A percentile compares a stretch with the other conserved stretches of the same genome.
These are phyloP conservation scores for Blastomussa wellsi DNA, from an alignment of 92 coral and sea anemone genomes.

Conservation along the genomic window DNA sequence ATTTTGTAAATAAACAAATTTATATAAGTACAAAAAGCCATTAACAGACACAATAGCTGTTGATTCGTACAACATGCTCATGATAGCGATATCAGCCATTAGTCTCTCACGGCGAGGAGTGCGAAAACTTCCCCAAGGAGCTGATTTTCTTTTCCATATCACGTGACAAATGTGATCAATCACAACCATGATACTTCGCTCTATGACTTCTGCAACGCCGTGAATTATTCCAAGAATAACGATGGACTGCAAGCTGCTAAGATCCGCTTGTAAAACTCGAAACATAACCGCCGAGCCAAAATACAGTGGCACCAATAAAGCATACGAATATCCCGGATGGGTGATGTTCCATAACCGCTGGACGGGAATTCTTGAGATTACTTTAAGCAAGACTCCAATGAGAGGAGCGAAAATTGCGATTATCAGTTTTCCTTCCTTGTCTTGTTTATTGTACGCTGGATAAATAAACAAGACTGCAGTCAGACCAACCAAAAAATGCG, in stretches of 20 bases:
- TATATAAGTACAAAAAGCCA: slow-evolving; percentile 20
- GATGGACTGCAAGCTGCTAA: slow-evolving; percentile 3
- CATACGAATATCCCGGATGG: slow-evolving; percentile 9
- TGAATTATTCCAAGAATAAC: slow-evolving; percentile 35
- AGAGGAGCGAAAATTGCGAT: slow-evolving; percentile 6
- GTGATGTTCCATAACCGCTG: slow-evolving; percentile 13
- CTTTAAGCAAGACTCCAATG: neutral
- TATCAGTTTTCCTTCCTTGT: neutral
- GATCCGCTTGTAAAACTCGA: slow-evolving; percentile 35
- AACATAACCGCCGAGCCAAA: slow-evolving; percentile 5
- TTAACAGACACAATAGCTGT: slow-evolving; percentile 36
- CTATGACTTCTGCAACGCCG: slow-evolving; percentile 36
- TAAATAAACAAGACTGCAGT: neutral
- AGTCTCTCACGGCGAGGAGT: slow-evolving; percentile 49
- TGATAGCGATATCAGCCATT: slow-evolving; percentile 42
- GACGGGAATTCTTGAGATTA: neutral
- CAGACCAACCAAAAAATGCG: neutral
- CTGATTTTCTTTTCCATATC: slow-evolving; percentile 15
- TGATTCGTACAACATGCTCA: slow-evolving; percentile 43
- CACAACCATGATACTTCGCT: slow-evolving; percentile 30
- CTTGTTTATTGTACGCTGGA: neutral
- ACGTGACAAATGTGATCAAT: slow-evolving; percentile 24
- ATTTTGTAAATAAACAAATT: slow-evolving; percentile 1
- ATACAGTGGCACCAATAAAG: slow-evolving; percentile 3
- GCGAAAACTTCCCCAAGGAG: slow-evolving; percentile 51